Evolutionary conservation across 2,888 invertebrate species (phyloP), one percentile per base, ranked within the genome.

Genomic region (Callyntrura sp.): DNA sequence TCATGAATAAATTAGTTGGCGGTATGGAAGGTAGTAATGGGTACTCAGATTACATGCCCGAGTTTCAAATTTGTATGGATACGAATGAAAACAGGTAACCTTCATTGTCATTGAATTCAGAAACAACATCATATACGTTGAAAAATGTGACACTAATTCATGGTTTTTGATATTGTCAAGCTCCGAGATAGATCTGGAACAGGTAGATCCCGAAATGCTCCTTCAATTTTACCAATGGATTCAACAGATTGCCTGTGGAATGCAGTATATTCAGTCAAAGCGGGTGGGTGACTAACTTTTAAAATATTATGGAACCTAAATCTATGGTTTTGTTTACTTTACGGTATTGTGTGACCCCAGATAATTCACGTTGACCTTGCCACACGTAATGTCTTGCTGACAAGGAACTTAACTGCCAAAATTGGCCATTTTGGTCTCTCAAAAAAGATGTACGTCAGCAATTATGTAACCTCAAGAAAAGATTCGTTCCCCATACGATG

Each of bases 341-440:
- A 0, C 23, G 28, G n/a, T n/a, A n/a, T n/a, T n/a, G n/a, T n/a
- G n/a, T n/a, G n/a, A n/a, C n/a, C 43, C 23, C 28, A 86, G 79
- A 70, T 81, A 9, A 35, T 86, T 3, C 86, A 86, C 25, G 79
- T 79, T 8, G 86, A 86, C 20, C 79, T 86, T 12, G 79, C 86
- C 23, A 79, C 79, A 12, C 60, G 81, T 11, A 86, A 86, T 43
- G 57, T 86, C 6, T 28, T 86, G 8, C 68, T 86, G 3, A 55
- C n/a, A 3, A 12, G 48, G 14, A 68, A 86, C 4, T 55, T 79
- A 55, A 43, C 43, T 1, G 79, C 86, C 11, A 86, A 81, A 86
- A 68, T 86, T n/a, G 68, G 79, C 6, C 79, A 86, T 45, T 86
- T 86, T 79, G 86, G 86, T 8, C 25, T 86, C 6, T 79, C 86